These are phyloP conservation scores for Columba guinea DNA, from an alignment of 2,797 vertebrate species.

Conservation along the genomic window DNA sequence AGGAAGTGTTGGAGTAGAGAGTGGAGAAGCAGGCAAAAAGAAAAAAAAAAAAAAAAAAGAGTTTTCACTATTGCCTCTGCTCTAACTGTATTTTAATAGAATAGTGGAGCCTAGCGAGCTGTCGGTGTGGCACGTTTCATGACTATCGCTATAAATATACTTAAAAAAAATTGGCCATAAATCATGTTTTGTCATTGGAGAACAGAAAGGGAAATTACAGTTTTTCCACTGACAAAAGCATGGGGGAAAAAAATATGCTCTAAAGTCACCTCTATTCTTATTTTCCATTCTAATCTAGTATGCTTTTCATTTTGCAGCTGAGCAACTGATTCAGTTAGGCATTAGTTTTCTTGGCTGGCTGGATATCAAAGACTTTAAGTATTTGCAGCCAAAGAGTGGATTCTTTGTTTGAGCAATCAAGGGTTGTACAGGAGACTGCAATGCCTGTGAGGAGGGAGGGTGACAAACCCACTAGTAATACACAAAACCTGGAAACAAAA, in stretches of 20 bases:
- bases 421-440: background rate
- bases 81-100: background rate
- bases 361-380: slow-evolving; percentile 28
- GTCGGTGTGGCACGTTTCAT: background rate
- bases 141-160: slow-evolving; percentile 34
- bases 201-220: slow-evolving; percentile 43
- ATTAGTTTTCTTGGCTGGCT: slow-evolving; percentile 22
- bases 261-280: slow-evolving; percentile 58
- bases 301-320: slow-evolving; percentile 56
- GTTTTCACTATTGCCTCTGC: background rate
- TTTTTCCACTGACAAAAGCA: slow-evolving; percentile 10
- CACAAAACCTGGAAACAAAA: background rate
- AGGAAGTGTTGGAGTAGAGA: background rate
- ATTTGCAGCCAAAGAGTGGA: slow-evolving; percentile 1
- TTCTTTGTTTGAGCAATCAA: slow-evolving; percentile 40
- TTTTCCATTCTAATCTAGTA: slow-evolving; percentile 57
- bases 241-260: background rate
- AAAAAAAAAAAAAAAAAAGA: background rate
- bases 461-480: background rate
- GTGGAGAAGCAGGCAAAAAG: background rate
- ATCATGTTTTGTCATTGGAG: slow-evolving; percentile 41
- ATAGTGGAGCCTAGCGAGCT: background rate
- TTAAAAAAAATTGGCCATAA: slow-evolving; percentile 35
- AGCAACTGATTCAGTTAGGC: slow-evolving; percentile 35
- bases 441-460: background rate